phyloP scores from a whole-genome alignment of 2,888 invertebrate genomes.

The Euzetes globulus region DNA sequence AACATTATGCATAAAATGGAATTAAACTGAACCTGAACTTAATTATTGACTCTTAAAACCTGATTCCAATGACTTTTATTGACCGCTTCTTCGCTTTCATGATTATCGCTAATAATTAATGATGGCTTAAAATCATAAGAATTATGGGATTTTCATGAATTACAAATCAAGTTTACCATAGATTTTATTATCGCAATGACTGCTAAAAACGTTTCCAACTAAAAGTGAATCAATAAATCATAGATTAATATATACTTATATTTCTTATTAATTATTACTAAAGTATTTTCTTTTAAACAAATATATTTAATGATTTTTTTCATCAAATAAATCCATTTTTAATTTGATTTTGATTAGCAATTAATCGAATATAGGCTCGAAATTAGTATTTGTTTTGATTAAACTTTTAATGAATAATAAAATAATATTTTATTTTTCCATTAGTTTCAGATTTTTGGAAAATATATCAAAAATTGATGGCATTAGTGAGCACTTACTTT shows the following conservation, averaged over 20 bases:
- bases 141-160: constrained; percentile 10
- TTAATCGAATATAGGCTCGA: not conserved
- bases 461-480: too few relatives aligned
- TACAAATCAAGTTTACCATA: not conserved
- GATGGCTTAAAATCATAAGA: constrained; percentile 7
- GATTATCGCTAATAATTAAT: constrained; percentile 1
- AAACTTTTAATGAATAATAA: too few relatives aligned
- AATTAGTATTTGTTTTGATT: not conserved
- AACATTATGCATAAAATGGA: constrained; percentile 8
- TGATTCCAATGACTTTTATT: not conserved
- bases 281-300: not conserved
- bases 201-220: not conserved
- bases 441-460: too few relatives aligned
- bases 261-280: not conserved
- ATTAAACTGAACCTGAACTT: not conserved
- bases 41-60: not conserved
- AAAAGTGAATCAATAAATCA: not conserved
- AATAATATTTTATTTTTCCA: too few relatives aligned
- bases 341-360: not conserved
- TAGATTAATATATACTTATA: not conserved
- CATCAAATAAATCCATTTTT: not conserved
- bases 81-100: constrained; percentile 8
- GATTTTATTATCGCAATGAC: not conserved
- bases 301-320: not conserved
- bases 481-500: too few relatives aligned